Conservation (phyloP, 2,113 vertebrate species). For the Mellivora capensis region DNA sequence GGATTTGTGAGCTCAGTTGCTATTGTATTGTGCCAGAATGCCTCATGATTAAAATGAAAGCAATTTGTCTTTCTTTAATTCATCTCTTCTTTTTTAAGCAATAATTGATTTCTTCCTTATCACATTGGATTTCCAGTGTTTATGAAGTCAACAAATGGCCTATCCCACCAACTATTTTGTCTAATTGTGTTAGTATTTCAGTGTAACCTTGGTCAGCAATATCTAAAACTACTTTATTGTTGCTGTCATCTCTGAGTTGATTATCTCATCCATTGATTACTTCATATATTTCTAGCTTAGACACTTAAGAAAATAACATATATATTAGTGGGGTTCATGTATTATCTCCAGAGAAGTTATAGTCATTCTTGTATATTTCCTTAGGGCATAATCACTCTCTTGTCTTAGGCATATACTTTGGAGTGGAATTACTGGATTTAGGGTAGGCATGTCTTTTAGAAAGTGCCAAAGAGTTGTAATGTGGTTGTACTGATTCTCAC, state of each 20-base stretch:
- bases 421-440: not conserved
- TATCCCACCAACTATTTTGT: not conserved
- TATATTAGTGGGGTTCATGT: not conserved
- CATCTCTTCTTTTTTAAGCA: not conserved
- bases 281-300: not conserved
- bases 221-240: not conserved
- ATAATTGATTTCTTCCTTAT: not conserved
- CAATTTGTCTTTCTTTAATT: not conserved
- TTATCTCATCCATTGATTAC: not conserved
- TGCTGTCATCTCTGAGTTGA: not conserved
- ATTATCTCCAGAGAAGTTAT: not conserved
- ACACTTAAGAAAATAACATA: not conserved
- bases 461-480: not conserved
- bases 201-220: not conserved
- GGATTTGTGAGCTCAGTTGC: not conserved
- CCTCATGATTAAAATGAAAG: not conserved
- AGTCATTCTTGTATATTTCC: not conserved
- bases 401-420: not conserved
- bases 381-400: not conserved
- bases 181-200: not conserved
- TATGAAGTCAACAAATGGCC: not conserved
- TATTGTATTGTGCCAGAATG: not conserved
- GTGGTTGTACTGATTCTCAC: not conserved
- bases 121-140: not conserved
- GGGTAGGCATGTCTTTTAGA: not conserved